Percentiles rank a stretch among this genome's conserved stretches.
Conservation (phyloP, 1,140 invertebrate genomes). For the Musca vetustissima region DNA sequence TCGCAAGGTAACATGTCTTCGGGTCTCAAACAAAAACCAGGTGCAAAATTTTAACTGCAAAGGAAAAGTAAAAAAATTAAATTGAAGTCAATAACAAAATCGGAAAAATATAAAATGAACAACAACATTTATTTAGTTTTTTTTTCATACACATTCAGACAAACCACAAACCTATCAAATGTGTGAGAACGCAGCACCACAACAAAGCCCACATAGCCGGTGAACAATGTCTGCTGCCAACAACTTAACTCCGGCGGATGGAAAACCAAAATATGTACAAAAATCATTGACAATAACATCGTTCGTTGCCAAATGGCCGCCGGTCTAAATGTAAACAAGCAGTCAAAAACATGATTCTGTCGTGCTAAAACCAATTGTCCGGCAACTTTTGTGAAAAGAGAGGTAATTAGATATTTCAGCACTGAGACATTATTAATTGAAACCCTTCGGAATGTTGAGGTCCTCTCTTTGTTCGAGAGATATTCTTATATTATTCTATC, state of each 20-base stretch:
- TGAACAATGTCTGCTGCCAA: neutral
- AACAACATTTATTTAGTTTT: neutral
- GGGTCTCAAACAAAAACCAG: neutral
- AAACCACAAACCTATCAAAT: too few species aligned
- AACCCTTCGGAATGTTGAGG: too few species aligned
- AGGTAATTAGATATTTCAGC: too few species aligned
- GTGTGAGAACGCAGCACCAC: too few species aligned
- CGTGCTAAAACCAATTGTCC: too few species aligned
- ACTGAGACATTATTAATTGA: too few species aligned
- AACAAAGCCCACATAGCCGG: too few species aligned
- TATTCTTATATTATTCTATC: too few species aligned
- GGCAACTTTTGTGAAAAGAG: too few species aligned
- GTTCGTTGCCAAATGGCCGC: conserved; percentile 10
- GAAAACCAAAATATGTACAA: conserved; percentile 1
- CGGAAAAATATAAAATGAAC: conserved; percentile 15
- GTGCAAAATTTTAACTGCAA: conserved; percentile 3
- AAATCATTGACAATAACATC: conserved; percentile 14
- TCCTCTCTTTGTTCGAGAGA: too few species aligned
- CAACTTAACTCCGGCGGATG: neutral
- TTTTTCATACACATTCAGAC: too few species aligned
- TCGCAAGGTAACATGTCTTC: too few species aligned
- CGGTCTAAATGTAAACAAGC: conserved; percentile 1
- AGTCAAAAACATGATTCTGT: neutral
- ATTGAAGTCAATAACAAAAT: neutral
- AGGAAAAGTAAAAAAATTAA: neutral